phyloP scores from a whole-genome alignment of 2,888 invertebrate genomes.

The Cerastoderma edule region DNA sequence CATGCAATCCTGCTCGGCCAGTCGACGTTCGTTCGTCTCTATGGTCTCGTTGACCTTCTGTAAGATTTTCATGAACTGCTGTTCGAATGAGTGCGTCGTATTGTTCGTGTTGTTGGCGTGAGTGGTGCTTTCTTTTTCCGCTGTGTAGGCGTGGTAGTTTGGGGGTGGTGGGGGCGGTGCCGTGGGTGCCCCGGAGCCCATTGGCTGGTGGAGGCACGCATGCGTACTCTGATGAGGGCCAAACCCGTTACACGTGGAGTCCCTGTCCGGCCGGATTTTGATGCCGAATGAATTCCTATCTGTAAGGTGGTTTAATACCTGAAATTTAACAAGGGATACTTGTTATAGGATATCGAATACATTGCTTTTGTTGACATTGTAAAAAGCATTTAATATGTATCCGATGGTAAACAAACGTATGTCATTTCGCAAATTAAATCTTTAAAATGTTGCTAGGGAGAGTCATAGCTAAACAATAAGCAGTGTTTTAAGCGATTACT shows the following conservation, averaged over 20 bases:
- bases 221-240: conserved; percentile 31
- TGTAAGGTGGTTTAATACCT: conserved; percentile 52
- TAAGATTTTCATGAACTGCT: conserved; percentile 88
- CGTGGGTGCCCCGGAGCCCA: conserved; percentile 4
- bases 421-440: too few species aligned
- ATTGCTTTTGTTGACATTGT: too few species aligned
- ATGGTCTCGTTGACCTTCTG: conserved; percentile 90
- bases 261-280: conserved; percentile 47
- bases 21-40: conserved; percentile 90
- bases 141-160: conserved; percentile 10
- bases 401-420: too few species aligned
- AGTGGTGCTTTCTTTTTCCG: conserved; percentile 11
- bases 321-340: conserved; percentile 5
- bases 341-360: too few species aligned
- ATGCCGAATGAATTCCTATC: conserved; percentile 56
- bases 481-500: too few species aligned
- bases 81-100: conserved; percentile 85
- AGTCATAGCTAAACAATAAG: too few species aligned
- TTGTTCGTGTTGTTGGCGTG: neutral
- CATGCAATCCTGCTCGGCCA: conserved; percentile 91
- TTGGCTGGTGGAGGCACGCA: conserved; percentile 27
- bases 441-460: too few species aligned
- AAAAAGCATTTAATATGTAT: too few species aligned
- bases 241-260: conserved; percentile 48
- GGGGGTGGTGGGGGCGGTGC: conserved; percentile 21